Conservation (phyloP, 2,888 invertebrate species). For the Tuberolachnus salignus region DNA sequence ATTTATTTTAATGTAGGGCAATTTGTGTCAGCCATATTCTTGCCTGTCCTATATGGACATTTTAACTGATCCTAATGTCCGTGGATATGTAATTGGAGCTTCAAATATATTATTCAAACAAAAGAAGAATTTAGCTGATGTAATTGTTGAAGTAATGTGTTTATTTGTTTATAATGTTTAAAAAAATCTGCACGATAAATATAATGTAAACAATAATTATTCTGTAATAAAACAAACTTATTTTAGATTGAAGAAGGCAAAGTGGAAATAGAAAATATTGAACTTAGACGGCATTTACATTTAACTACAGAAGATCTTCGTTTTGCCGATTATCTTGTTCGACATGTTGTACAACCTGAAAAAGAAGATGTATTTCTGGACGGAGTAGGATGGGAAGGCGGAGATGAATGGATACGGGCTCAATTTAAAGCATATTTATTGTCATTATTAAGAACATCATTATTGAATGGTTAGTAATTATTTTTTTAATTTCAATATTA, state of each 20-base stretch:
- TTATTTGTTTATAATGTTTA: neutral
- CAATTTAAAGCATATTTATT: conserved; percentile 89
- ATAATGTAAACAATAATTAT: neutral
- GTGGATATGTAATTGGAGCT: conserved; percentile 91
- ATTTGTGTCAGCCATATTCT: conserved; percentile 92
- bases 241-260: conserved; percentile 76
- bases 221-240: neutral
- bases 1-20: conserved; percentile 68
- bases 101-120: conserved; percentile 98
- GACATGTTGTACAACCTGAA: conserved; percentile 69
- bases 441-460: conserved; percentile 79
- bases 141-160: conserved; percentile 76
- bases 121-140: conserved; percentile 89
- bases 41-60: conserved; percentile 94
- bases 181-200: neutral
- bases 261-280: conserved; percentile 79
- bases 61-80: conserved; percentile 82
- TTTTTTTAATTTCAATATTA: conserved; percentile 14
- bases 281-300: conserved; percentile 80
- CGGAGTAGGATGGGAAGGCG: conserved; percentile 85
- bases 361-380: conserved; percentile 75
- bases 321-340: conserved; percentile 91
- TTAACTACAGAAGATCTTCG: conserved; percentile 92
- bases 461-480: conserved; percentile 69
- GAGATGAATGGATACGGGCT: conserved; percentile 94